phyloP scores from a whole-genome alignment of 2,797 vertebrate genomes.

The Gouania willdenowi region DNA sequence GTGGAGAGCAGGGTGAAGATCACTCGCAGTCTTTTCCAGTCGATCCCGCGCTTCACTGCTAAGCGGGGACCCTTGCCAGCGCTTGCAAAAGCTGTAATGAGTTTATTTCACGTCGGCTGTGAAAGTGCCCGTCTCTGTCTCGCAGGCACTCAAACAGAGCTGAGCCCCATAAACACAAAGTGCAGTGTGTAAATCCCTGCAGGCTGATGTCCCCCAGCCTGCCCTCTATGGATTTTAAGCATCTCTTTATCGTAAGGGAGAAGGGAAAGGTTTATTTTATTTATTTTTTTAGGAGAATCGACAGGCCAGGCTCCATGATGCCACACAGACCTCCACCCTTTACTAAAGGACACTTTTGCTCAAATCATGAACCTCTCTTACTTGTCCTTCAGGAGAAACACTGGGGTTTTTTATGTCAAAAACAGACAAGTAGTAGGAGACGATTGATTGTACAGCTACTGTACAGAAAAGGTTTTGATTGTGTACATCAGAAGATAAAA shows the following conservation, averaged over 20 bases:
- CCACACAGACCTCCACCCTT: slow-evolving; percentile 5
- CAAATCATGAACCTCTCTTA: slow-evolving; percentile 18
- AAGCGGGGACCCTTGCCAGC: slow-evolving; percentile 57
- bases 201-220: slow-evolving; percentile 48
- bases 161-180: slow-evolving; percentile 73
- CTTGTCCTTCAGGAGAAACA: neutral
- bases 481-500: slow-evolving; percentile 37
- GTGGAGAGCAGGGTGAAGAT: slow-evolving; percentile 48
- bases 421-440: slow-evolving; percentile 27
- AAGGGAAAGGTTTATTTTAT: slow-evolving; percentile 23
- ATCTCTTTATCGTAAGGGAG: slow-evolving; percentile 53
- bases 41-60: slow-evolving; percentile 33
- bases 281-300: slow-evolving; percentile 26
- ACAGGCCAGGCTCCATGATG: slow-evolving; percentile 5
- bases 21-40: slow-evolving; percentile 36
- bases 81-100: slow-evolving; percentile 64
- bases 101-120: slow-evolving; percentile 74
- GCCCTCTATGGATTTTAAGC: slow-evolving; percentile 51
- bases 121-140: slow-evolving; percentile 72
- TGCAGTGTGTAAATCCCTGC: slow-evolving; percentile 68
- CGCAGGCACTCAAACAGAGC: slow-evolving; percentile 69
- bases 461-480: slow-evolving; percentile 12
- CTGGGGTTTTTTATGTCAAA: slow-evolving; percentile 5
- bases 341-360: slow-evolving; percentile 14
- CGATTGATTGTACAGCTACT: too few relatives aligned